Evolutionary conservation across 2,888 invertebrate genomes (phyloP).

Genomic region (Eubasilissa splendida): DNA sequence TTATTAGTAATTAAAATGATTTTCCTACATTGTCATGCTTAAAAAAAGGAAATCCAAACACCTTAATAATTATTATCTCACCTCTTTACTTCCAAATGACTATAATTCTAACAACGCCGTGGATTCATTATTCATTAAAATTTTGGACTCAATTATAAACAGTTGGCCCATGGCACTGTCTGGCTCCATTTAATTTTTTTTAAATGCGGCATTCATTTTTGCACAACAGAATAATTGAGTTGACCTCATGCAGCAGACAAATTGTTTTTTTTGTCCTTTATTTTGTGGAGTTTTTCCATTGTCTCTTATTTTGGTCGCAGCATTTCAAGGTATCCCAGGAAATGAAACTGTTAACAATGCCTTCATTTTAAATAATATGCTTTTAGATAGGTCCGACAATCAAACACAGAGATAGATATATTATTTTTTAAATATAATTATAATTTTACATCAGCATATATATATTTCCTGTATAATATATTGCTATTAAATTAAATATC

Average conservation of each 20-base stretch:
- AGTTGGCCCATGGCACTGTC: conserved; percentile 7
- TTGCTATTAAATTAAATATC: too few species aligned
- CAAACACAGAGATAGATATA: too few species aligned
- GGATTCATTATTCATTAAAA: conserved; percentile 30
- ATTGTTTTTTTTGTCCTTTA: conserved; percentile 21
- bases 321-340: too few species aligned
- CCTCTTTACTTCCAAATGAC: background rate
- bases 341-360: too few species aligned
- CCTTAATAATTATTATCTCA: conserved; percentile 7
- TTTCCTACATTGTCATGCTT: background rate
- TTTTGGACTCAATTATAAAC: conserved; percentile 34
- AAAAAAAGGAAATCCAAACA: too few species aligned
- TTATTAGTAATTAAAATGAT: background rate
- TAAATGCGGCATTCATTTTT: conserved; percentile 26
- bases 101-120: conserved; percentile 18
- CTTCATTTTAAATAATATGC: too few species aligned
- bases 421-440: too few species aligned
- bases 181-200: conserved; percentile 21
- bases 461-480: too few species aligned
- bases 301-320: too few species aligned
- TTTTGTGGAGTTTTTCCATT: too few species aligned
- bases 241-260: conserved; percentile 29
- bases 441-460: too few species aligned
- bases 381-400: too few species aligned
- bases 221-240: conserved; percentile 41